phyloP scores from a whole-genome alignment of 1,140 invertebrate species.

The Cylas formicarius region DNA sequence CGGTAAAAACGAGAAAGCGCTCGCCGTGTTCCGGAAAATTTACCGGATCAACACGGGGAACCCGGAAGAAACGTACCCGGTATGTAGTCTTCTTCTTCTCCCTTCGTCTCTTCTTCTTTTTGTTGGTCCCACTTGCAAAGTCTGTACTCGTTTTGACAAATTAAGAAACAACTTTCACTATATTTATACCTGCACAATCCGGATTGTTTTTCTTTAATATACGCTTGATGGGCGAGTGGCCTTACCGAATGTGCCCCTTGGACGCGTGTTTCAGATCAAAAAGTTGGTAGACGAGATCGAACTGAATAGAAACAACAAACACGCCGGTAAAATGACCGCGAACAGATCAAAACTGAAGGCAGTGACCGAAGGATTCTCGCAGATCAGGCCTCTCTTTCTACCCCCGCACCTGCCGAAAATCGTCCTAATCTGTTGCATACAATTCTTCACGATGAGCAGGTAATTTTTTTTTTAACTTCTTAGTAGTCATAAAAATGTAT shows the following conservation, averaged over 20 bases:
- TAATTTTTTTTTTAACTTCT: constrained; percentile 1
- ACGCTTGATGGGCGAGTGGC: too few species aligned
- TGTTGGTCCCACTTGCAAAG: too few species aligned
- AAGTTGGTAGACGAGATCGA: constrained; percentile 21
- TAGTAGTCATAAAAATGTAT: constrained; percentile 1
- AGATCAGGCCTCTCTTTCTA: constrained; percentile 20
- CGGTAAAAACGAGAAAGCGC: constrained; percentile 59
- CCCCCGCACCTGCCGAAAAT: constrained; percentile 18
- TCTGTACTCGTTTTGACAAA: too few species aligned
- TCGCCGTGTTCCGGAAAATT: constrained; percentile 52
- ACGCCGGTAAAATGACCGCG: constrained; percentile 8
- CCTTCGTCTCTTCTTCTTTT: too few species aligned
- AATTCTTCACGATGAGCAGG: constrained; percentile 22
- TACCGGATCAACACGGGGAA: constrained; percentile 56
- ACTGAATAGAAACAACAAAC: constrained; percentile 9
- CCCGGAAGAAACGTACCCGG: constrained; percentile 51
- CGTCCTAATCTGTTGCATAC: constrained; percentile 19
- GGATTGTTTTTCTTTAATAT: not conserved
- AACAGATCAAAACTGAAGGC: constrained; percentile 14
- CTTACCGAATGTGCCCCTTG: too few species aligned
- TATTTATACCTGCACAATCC: too few species aligned
- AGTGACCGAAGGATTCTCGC: constrained; percentile 17
- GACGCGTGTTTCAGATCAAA: constrained; percentile 28
- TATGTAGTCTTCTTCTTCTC: too few species aligned
- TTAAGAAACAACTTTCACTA: too few species aligned